phyloP scores from a whole-genome alignment of 2,888 invertebrate genomes.

The Ptychoptera contaminata region DNA sequence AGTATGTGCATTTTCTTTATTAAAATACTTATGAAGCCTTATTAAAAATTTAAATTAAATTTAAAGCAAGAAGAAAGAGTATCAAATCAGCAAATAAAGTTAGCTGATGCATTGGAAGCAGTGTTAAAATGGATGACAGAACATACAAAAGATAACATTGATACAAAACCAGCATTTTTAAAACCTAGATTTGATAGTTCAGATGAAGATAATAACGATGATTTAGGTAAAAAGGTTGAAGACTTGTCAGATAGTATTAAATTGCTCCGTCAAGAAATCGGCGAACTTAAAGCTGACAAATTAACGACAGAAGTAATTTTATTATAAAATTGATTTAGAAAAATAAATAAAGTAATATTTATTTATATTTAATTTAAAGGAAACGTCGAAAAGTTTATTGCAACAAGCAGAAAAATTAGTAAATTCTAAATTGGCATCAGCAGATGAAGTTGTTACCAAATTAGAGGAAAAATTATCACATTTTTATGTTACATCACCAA shows the following conservation, averaged over 20 bases:
- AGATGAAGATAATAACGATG: constrained; percentile 7
- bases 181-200: background rate
- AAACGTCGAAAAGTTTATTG: constrained; percentile 18
- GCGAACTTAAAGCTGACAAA: constrained; percentile 19
- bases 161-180: too few species aligned
- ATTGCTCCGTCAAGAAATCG: constrained; percentile 21
- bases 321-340: background rate
- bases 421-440: constrained; percentile 18
- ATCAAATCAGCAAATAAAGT: constrained; percentile 24
- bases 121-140: constrained; percentile 29
- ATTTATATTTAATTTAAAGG: constrained; percentile 5
- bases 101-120: constrained; percentile 23
- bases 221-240: constrained; percentile 20
- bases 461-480: constrained; percentile 23
- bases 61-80: constrained; percentile 29
- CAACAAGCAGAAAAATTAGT: constrained; percentile 19
- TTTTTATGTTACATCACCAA: constrained; percentile 17
- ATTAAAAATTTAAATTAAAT: background rate
- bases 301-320: constrained; percentile 17
- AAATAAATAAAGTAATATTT: background rate
- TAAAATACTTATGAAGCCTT: background rate
- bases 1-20: background rate
- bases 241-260: constrained; percentile 15
- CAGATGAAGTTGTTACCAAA: constrained; percentile 21
- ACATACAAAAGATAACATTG: constrained; percentile 13